These are phyloP conservation scores for Hystrix brachyura DNA, from an alignment of 2,113 vertebrate genomes.

Conservation along the genomic window DNA sequence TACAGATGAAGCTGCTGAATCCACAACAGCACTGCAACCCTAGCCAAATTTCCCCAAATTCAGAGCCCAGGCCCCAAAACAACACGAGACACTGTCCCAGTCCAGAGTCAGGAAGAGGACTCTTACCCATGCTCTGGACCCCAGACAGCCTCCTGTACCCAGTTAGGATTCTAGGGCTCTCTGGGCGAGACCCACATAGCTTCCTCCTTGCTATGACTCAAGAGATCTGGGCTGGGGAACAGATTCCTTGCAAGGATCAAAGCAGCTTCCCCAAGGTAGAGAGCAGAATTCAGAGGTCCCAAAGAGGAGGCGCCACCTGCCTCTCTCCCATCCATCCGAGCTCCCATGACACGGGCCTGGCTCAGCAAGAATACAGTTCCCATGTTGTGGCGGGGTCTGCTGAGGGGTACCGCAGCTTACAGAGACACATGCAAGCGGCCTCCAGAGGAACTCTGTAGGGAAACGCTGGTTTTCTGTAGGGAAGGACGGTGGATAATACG, in stretches of 20 bases:
- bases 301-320: background rate
- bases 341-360: background rate
- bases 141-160: background rate
- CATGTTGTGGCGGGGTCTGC: background rate
- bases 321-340: background rate
- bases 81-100: too few species aligned
- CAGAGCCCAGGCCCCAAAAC: background rate
- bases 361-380: background rate
- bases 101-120: background rate
- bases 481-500: background rate
- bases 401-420: background rate
- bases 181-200: background rate
- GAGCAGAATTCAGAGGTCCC: background rate
- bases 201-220: background rate
- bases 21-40: background rate
- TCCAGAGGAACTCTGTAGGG: background rate
- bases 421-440: background rate
- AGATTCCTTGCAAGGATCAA: background rate
- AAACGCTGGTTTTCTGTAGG: background rate
- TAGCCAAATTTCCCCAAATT: background rate
- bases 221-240: background rate
- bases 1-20: background rate
- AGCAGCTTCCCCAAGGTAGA: background rate
- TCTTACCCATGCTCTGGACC: background rate
- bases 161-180: background rate